These are phyloP conservation scores for Thymelicus lineola DNA, from an alignment of 2,888 invertebrate genomes.

Conservation along the genomic window DNA sequence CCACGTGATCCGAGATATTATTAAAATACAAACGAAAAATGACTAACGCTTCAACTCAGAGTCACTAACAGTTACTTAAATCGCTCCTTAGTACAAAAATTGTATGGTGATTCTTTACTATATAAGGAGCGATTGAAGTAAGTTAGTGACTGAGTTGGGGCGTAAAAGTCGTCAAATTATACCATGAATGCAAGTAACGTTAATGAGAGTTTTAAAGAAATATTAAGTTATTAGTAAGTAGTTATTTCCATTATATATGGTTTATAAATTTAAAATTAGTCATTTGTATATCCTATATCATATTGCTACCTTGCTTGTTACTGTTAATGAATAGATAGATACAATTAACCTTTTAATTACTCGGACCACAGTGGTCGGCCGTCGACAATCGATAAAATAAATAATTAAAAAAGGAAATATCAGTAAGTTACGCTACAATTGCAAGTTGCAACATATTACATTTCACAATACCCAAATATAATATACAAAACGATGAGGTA, in stretches of 20 bases:
- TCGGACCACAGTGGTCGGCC: slow-evolving; percentile 1
- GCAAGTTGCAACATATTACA: slow-evolving; percentile 48
- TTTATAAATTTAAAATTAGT: not conserved
- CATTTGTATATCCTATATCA: not conserved
- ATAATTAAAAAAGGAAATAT: slow-evolving; percentile 43
- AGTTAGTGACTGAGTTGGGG: no score
- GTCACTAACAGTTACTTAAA: no score
- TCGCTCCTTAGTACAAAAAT: no score
- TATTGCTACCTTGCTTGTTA: not conserved
- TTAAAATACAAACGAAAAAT: not conserved
- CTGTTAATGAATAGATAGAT: not conserved
- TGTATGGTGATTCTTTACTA: no score
- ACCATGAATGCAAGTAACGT: not conserved
- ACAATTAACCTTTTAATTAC: not conserved
- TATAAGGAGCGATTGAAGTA: no score
- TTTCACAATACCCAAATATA: slow-evolving; percentile 44
- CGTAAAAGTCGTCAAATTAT: slow-evolving; percentile 4
- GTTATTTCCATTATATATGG: not conserved
- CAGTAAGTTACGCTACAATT: slow-evolving; percentile 43
- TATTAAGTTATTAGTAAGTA: not conserved
- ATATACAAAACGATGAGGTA: slow-evolving; percentile 56
- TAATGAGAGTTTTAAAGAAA: not conserved
- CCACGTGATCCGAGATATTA: slow-evolving; percentile 5
- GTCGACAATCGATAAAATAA: slow-evolving; percentile 40
- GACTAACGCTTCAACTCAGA: no score